Evolutionary conservation across 2,797 vertebrate species (phyloP), one percentile per base, ranked within the genome.

Genomic region (Falco cherrug): DNA sequence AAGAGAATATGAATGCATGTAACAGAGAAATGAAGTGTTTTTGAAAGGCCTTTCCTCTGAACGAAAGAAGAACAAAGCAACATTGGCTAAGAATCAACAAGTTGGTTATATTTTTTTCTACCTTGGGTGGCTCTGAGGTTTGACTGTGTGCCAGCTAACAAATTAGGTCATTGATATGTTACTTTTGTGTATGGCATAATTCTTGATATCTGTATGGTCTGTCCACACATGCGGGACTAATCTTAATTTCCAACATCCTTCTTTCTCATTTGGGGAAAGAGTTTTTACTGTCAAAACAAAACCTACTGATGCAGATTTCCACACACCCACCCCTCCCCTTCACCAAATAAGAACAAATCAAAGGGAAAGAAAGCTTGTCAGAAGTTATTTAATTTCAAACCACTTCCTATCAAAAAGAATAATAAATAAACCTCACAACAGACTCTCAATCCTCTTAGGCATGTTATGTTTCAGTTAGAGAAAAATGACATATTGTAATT

Each of bases 51-150:
- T 90, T 93, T 87, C 39, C 50, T 85, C 47, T 76, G 73, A 95
- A 76, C 89, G 78, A 95, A 89, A 89, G 67, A 86, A 90, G 54
- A 95, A 93, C 56, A 90, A 92, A 94, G 70, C 16, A 80, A 74
- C 31, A 64, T 41, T 95, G 67, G 57, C 68, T 80, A 93, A 92
- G 88, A 84, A 84, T 89, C 71, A 90, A 35, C 53, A 77, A 89
- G 29, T 19, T 79, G 60, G 67, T 87, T 91, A 37, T 70, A 59
- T 31, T 74, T 84, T 94, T 92, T 80, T n/a, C 83, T 94, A 73
- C 74, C 64, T 97, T 94, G 87, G 37, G 77, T 95, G 89, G 37
- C 83, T 96, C 70, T 35, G 83, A 97, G 87, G 89, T 93, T 95
- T 97, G 94, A 89, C 39, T 74, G 41, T 15, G 24, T 93, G 84